Conservation (phyloP, 2,888 invertebrate species). For the Cremastinae sp. region DNA sequence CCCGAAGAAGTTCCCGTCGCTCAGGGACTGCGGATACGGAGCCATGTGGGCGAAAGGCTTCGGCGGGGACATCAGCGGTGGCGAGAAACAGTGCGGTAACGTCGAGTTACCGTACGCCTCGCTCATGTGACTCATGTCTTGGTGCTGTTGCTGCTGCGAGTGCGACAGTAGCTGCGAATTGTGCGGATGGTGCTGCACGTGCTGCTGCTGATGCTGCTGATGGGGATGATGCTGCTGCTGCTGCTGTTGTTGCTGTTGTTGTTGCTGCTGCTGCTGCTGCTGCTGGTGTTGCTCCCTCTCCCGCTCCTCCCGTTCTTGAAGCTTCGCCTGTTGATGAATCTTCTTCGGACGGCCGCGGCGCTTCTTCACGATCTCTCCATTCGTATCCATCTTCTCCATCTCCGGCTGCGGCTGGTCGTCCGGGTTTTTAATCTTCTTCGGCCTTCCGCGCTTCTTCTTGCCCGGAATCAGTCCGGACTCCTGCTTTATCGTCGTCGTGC, state of each 20-base stretch:
- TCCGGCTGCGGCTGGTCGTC: conserved; percentile 84
- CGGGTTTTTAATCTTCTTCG: conserved; percentile 90
- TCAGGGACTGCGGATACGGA: conserved; percentile 75
- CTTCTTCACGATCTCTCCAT: conserved; percentile 89
- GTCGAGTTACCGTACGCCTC: conserved; percentile 71
- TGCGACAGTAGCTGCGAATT: conserved; percentile 68
- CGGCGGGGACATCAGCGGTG: conserved; percentile 77
- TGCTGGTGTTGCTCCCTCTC: conserved; percentile 72
- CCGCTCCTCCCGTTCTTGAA: conserved; percentile 75
- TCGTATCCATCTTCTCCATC: conserved; percentile 77
- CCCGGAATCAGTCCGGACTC: conserved; percentile 83
- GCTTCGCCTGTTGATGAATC: conserved; percentile 82
- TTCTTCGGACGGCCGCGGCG: conserved; percentile 94
- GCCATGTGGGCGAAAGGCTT: conserved; percentile 79
- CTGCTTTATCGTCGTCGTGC: conserved; percentile 71
- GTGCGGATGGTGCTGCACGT: conserved; percentile 69
- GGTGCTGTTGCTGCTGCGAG: conserved; percentile 72
- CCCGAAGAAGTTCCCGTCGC: conserved; percentile 75
- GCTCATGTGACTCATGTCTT: conserved; percentile 70
- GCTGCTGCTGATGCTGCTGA: conserved; percentile 65
- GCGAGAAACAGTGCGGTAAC: conserved; percentile 76
- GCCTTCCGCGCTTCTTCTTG: conserved; percentile 94
- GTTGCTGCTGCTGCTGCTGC: conserved; percentile 70
- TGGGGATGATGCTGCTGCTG: conserved; percentile 68
- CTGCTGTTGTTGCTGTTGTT: conserved; percentile 69